Evolutionary conservation across 1,140 invertebrate species (phyloP).

Genomic region (Drosophila nannoptera): DNA sequence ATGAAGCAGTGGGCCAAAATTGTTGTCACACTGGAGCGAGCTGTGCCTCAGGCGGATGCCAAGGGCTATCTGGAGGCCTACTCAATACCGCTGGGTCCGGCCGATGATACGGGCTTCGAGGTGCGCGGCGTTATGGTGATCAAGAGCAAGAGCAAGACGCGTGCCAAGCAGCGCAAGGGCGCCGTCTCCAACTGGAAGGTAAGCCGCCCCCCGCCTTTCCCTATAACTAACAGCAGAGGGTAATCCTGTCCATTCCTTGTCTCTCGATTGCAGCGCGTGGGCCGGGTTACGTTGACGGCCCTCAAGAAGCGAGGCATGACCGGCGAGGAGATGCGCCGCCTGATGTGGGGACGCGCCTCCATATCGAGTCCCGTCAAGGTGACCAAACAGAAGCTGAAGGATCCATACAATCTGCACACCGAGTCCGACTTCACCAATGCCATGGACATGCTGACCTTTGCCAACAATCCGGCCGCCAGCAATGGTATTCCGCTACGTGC

Average conservation of each 20-base stretch:
- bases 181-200: conserved; percentile 99
- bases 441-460: conserved; percentile 90
- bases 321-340: conserved; percentile 89
- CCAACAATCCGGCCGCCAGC: conserved; percentile 81
- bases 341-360: conserved; percentile 93
- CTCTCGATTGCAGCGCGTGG: conserved; percentile 84
- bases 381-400: conserved; percentile 79
- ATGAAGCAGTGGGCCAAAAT: conserved; percentile 99
- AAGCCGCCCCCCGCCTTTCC: background rate
- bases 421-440: conserved; percentile 83
- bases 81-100: conserved; percentile 92
- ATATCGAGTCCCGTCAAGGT: conserved; percentile 91
- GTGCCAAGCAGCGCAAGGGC: conserved; percentile 97
- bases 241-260: no score
- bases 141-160: conserved; percentile 96
- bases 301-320: conserved; percentile 90
- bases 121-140: conserved; percentile 98
- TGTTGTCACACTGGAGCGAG: conserved; percentile 95
- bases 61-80: conserved; percentile 96
- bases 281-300: conserved; percentile 91
- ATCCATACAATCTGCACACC: conserved; percentile 71
- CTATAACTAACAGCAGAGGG: background rate
- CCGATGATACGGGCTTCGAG: conserved; percentile 89
- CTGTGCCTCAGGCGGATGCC: conserved; percentile 92
- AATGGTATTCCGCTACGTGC: conserved; percentile 50